A percentile compares a stretch with the other conserved stretches of the same genome.
Evolutionary conservation across 2,888 invertebrate species (phyloP).

Genomic region (Neria commutata): DNA sequence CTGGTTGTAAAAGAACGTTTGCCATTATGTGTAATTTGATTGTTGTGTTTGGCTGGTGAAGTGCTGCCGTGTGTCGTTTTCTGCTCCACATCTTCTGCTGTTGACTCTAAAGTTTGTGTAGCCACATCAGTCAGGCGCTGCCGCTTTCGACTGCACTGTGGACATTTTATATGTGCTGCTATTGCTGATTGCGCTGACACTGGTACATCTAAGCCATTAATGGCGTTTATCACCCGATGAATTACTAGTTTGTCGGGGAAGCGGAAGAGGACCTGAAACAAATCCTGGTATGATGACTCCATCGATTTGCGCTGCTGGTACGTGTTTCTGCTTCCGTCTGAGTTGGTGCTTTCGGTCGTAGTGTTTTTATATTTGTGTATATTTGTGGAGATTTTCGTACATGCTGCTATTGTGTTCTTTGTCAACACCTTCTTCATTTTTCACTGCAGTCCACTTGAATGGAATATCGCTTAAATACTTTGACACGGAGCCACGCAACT

Average conservation of each 20-base stretch:
- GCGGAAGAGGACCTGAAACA: constrained; percentile 50
- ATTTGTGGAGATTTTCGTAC: background rate
- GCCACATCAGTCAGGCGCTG: no score
- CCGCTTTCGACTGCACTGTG: constrained; percentile 32
- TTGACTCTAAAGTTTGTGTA: background rate
- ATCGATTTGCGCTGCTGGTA: constrained; percentile 46
- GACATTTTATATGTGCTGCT: constrained; percentile 32
- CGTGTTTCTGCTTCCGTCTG: background rate
- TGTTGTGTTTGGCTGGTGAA: background rate
- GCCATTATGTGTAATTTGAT: background rate
- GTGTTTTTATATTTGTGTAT: background rate
- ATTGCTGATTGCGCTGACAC: constrained; percentile 55
- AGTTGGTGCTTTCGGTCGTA: constrained; percentile 13
- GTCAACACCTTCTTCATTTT: constrained; percentile 45
- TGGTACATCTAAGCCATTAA: constrained; percentile 47
- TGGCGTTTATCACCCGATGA: constrained; percentile 51
- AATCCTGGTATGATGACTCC: constrained; percentile 43
- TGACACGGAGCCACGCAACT: no score
- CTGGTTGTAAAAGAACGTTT: background rate
- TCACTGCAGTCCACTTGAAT: background rate
- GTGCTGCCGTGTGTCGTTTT: no score
- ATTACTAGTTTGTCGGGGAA: constrained; percentile 53
- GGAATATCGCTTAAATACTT: background rate
- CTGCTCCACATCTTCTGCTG: no score
- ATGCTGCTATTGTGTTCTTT: constrained; percentile 24